Evolutionary conservation across 2,113 vertebrate genomes (phyloP), one percentile per base, ranked within the genome.

Genomic region (Craseonycteris thonglongyai): DNA sequence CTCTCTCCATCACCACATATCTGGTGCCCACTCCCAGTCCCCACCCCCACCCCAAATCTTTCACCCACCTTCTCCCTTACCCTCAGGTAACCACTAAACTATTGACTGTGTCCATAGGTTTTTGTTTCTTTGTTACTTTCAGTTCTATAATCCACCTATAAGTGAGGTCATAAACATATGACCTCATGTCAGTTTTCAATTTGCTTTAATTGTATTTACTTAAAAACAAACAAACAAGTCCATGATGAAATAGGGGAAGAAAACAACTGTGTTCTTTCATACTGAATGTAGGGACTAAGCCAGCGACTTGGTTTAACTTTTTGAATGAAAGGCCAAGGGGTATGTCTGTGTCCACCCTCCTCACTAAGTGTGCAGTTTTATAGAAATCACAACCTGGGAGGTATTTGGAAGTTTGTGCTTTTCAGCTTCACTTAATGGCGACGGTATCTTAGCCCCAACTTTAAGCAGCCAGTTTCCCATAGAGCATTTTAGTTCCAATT

Each of bases 191-290:
- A n/a, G n/a, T 94, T 95, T 86, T 47, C 45, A 69, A 58, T 78
- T 88, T 63, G 51, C 10, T 80, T 79, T 91, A 49, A 93, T 94
- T 95, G 9, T 61, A 83, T 80, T 96, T 96, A 59, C 78, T 14
- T 75, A 15, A 24, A 47, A 90, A 56, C 11, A 76, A 35, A 35
- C 7, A n/a, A 59, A 6, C 13, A 51, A 58, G 14, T 47, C 16
- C 66, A 1, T 47, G 28, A 38, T 51, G 22, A 83, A 72, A 45
- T 33, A 35, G 28, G 24, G 19, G 2, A 3, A 28, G 61, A 38
- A 24, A 65, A 45, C 8, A 35, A 8, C 26, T 35, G 18, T 76
- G 12, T 47, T 87, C 26, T 93, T 78, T 83, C 30, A 1, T 45
- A 35, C 0, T 5, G 10, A 18, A 13, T 22, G 5, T 35, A 10